These are phyloP conservation scores for Eremophila alpestris DNA, from an alignment of 2,797 vertebrate genomes.

Conservation along the genomic window DNA sequence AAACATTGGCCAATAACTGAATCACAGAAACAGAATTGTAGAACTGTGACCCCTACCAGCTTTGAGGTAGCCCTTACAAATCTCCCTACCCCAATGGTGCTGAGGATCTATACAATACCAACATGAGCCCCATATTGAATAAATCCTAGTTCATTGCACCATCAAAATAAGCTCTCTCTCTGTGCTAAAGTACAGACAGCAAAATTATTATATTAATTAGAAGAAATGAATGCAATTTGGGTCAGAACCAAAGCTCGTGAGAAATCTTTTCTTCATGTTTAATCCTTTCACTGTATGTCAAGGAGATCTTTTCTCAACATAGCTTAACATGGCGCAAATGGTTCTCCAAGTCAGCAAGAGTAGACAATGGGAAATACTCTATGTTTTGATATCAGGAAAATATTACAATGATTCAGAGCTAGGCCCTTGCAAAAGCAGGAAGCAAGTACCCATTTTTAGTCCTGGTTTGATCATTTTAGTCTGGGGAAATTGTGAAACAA, in stretches of 20 bases:
- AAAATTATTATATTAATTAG: neutral
- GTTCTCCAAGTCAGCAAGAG: neutral
- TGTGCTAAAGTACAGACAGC: neutral
- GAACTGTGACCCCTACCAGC: neutral
- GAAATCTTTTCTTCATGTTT: neutral
- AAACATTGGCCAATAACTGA: neutral
- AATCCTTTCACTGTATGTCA: neutral
- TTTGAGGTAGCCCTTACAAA: neutral
- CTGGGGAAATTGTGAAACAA: neutral
- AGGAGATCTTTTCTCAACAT: neutral
- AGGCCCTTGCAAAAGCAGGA: neutral
- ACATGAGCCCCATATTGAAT: accelerated
- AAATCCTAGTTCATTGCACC: neutral
- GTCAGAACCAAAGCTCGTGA: neutral
- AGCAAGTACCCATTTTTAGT: neutral
- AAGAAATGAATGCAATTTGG: neutral
- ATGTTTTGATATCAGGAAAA: neutral
- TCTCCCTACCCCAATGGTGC: neutral
- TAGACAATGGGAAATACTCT: neutral
- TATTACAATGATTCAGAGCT: neutral
- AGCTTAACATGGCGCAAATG: neutral
- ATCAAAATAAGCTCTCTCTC: neutral
- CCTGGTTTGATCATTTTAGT: neutral
- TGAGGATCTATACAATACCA: neutral
- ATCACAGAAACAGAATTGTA: neutral